Base-by-base conservation (phyloP, 2,888 invertebrate genomes). In the Stenchaetothrips biformis region DNA sequence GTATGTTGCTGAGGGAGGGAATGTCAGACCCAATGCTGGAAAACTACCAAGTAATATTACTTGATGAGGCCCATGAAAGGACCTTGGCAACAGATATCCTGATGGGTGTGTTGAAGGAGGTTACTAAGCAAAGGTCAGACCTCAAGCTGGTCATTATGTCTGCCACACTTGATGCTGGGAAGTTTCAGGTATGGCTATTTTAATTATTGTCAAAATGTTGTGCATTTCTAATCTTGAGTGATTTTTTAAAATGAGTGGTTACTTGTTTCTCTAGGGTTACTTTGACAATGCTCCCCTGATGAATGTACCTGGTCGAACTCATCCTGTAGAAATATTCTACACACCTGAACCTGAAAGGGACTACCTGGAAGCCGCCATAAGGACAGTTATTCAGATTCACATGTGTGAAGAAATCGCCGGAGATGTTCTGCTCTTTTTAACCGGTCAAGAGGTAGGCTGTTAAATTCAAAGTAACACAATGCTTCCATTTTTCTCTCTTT, bases 11-110 rank as follows among this genome's bases (percentile, higher is more conserved):
- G 53, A 90, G 99, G 82, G 99, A 99, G 89, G 99, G 97, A 0
- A 99, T 99, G 99, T 98, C 97, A 0, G 98, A 99, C 87, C 99
- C 99, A 0, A 95, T 99, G 92, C 88, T 99, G 9, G 98, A 99
- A 84, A 92, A 93, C 16, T 99, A 99, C 87, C 94, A 98, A 86
- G 98, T 98, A 3, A 94, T 98, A 67, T 88, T 99, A 80, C 92
- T 99, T 77, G 99, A 99, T 85, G 99, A 99, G 86, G 99, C 99
- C 85, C 99, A 99, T 88, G 99, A 99, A 89, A 92, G 99, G 84
- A 99, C 99, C 0, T 88, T 99, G 74, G 98, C 99, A 0, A 99
- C 99, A 0, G 99, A 99, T 86, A 97, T 99, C 80, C 89, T 99
- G 0, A 99, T 99, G 99, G 99, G 99, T 67, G 96, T 99, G 0